phyloP scores from a whole-genome alignment of 2,888 invertebrate genomes.

The Dugesia japonica region DNA sequence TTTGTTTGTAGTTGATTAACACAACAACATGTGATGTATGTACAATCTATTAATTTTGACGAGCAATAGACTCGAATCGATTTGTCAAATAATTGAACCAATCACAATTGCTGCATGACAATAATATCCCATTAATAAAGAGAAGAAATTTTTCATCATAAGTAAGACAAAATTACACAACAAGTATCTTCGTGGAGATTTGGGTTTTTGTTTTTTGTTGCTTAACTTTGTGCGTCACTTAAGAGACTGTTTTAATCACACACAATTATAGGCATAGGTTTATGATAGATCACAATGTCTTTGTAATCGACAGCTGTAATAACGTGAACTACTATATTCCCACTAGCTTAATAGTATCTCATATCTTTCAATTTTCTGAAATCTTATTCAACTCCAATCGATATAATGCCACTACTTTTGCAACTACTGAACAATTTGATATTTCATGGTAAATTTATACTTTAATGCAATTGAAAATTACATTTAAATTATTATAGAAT shows the following conservation, averaged over 20 bases:
- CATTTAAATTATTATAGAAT: too few relatives aligned
- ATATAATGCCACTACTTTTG: background rate
- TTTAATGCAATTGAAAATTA: too few relatives aligned
- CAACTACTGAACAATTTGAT: background rate
- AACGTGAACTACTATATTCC: constrained; percentile 6
- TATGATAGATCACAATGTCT: constrained; percentile 11
- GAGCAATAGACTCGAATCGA: constrained; percentile 9
- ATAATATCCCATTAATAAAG: background rate
- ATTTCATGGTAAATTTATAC: too few relatives aligned
- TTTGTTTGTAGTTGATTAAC: background rate
- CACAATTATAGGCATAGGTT: constrained; percentile 5
- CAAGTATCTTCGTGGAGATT: background rate
- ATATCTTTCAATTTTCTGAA: constrained; percentile 10
- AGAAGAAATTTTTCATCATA: constrained; percentile 15
- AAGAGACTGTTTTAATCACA: constrained; percentile 2
- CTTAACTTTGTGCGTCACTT: constrained; percentile 1
- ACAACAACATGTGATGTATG: background rate
- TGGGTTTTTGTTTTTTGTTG: constrained; percentile 6
- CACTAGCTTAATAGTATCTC: constrained; percentile 20
- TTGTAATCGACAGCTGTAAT: constrained; percentile 5
- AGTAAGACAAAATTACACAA: constrained; percentile 14
- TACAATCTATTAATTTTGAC: background rate
- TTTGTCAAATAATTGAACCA: constrained; percentile 11
- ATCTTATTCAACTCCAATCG: constrained; percentile 4
- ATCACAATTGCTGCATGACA: constrained; percentile 7